phyloP scores from a whole-genome alignment of 2,888 invertebrate genomes.

The Mactromeris polynyma region DNA sequence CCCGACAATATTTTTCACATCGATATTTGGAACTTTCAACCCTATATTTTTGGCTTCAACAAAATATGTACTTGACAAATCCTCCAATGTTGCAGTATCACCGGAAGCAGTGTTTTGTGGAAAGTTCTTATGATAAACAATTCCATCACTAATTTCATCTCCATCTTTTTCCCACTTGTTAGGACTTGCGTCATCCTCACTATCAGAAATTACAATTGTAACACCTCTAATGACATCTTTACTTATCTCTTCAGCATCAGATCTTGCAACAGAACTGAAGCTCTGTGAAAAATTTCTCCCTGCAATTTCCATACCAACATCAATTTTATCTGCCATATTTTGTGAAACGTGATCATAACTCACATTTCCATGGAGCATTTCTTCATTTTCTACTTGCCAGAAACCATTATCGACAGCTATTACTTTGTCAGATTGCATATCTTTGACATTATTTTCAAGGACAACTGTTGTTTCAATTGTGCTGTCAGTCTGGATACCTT shows the following conservation, averaged over 20 bases:
- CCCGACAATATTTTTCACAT: slow-evolving; percentile 25
- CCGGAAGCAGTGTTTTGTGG: background rate
- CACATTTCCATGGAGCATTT: background rate
- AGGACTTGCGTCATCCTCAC: background rate
- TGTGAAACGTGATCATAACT: background rate
- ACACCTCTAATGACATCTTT: background rate
- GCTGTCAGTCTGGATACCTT: background rate
- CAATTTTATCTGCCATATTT: background rate
- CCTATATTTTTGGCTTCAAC: slow-evolving; percentile 21
- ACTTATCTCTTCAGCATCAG: background rate
- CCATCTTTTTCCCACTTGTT: background rate
- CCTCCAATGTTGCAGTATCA: background rate
- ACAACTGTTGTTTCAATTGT: background rate
- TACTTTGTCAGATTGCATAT: background rate
- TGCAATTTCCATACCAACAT: background rate
- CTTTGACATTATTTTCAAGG: background rate
- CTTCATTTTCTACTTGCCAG: background rate
- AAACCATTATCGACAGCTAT: background rate
- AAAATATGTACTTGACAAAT: background rate
- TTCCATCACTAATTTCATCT: background rate
- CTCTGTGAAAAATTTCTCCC: background rate
- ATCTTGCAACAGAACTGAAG: background rate
- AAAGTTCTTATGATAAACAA: background rate
- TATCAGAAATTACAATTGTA: background rate
- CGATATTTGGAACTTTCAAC: slow-evolving; percentile 47